Evolutionary conservation across 2,888 invertebrate genomes (phyloP), one percentile per base, ranked within the genome.

Genomic region (Xestia sexstrigata): DNA sequence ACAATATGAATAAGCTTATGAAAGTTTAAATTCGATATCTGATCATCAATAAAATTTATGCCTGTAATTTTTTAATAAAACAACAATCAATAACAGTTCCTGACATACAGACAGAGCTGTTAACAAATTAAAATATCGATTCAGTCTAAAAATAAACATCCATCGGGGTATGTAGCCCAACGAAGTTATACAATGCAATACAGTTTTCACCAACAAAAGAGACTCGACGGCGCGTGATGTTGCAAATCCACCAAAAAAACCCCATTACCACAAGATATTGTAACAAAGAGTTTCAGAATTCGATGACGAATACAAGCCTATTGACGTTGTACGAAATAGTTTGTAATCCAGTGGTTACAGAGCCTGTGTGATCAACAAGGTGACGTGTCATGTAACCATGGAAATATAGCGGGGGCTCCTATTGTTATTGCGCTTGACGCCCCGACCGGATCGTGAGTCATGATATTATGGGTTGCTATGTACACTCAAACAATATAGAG

Each of bases 301-400:
- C 69, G 55, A 73, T 65, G 39, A 20, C 20, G 47, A 49, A 76
- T 78, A 79, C 60, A 74, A 74, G 52, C 42, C 23, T 42, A 78
- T 72, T 75, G 68, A 70, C 70, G 81, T 35, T 63, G 42, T 55
- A 58, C 65, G 47, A 76, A 78, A 78, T 65, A 68, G 69, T 67
- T 80, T 76, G 73, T 67, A 72, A 82, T 78, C 26, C 69, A 75
- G 69, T 63, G 4, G 69, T 69, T 74, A 76, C 69, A 67, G 35
- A 65, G 68, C 47, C 55, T 77, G 67, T 74, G 80, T 72, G 79
- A 8, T 60, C 83, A 83, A 30, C 78, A 71, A 70, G 30, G 83
- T 79, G 85, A 84, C 87, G 71, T 42, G 62, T 81, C 78, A 85
- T 81, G 80, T 82, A 73, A 79, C 62, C 72, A 77, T 75, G 79